A percentile compares a stretch with the other conserved stretches of the same genome.
Conservation (phyloP, 1,140 invertebrate genomes). For the Hylaeus volcanicus region DNA sequence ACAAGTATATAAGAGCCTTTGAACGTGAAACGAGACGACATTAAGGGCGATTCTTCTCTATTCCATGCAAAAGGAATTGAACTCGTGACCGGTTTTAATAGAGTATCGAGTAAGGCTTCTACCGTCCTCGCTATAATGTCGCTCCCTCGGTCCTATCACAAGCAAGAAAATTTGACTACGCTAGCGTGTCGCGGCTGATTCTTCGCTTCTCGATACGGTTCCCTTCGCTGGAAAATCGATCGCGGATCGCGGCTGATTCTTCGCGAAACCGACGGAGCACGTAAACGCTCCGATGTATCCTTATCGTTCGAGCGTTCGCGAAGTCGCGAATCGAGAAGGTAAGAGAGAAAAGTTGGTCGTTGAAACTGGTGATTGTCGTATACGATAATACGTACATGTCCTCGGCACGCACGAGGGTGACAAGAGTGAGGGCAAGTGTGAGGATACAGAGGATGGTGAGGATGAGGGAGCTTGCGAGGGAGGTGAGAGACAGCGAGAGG, state of each 20-base stretch:
- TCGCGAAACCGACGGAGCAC: too few relatives aligned
- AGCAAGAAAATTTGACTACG: slow-evolving; percentile 37
- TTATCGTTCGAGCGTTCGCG: too few relatives aligned
- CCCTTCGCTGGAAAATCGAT: neutral
- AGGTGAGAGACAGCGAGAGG: slow-evolving; percentile 79
- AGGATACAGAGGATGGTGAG: slow-evolving; percentile 74
- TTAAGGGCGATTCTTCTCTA: slow-evolving; percentile 18
- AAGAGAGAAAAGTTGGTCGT: slow-evolving; percentile 11
- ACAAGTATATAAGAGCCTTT: slow-evolving; percentile 33
- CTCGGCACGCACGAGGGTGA: slow-evolving; percentile 75
- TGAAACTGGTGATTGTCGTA: slow-evolving; percentile 15
- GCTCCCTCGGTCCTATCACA: slow-evolving; percentile 37
- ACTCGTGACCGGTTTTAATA: too few relatives aligned
- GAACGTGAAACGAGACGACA: slow-evolving; percentile 32
- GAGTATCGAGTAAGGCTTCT: neutral
- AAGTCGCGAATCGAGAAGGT: slow-evolving; percentile 42
- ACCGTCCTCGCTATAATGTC: slow-evolving; percentile 6
- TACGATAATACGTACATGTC: slow-evolving; percentile 76
- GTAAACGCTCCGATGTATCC: too few relatives aligned
- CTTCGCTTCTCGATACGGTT: slow-evolving; percentile 13
- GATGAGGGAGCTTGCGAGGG: slow-evolving; percentile 77
- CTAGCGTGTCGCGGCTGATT: neutral
- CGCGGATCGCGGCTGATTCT: too few relatives aligned
- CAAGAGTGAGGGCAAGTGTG: slow-evolving; percentile 75
- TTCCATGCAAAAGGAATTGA: slow-evolving; percentile 20